Evolutionary conservation across 1,140 invertebrate genomes (phyloP).

Genomic region (Heliconius nattereri): DNA sequence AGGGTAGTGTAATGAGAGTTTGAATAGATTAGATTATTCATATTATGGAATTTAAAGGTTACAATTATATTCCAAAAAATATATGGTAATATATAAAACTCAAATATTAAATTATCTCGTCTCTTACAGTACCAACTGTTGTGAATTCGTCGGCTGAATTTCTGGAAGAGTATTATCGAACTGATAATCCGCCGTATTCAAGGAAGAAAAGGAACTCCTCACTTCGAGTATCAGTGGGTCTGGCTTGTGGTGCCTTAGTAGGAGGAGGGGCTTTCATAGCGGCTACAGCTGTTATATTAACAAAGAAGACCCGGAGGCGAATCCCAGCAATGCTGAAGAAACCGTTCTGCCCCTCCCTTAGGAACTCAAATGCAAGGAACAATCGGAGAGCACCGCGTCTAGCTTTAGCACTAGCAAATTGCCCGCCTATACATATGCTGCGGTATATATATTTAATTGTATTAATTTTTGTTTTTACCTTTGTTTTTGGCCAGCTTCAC

Average conservation of each 20-base stretch:
- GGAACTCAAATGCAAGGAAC: slow-evolving; percentile 59
- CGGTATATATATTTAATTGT: slow-evolving; percentile 49
- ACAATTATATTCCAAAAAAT: background rate
- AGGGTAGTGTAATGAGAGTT: too few species aligned
- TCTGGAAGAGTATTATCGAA: slow-evolving; percentile 71
- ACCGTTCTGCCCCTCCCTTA: slow-evolving; percentile 65
- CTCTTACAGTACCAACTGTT: slow-evolving; percentile 60
- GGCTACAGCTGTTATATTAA: slow-evolving; percentile 86
- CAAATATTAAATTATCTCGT: slow-evolving; percentile 20
- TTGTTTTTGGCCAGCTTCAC: background rate
- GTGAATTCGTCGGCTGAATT: slow-evolving; percentile 66
- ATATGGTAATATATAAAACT: background rate
- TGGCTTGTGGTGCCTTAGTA: slow-evolving; percentile 88
- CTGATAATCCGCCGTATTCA: slow-evolving; percentile 78
- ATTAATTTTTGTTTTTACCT: background rate
- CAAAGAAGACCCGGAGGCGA: slow-evolving; percentile 85
- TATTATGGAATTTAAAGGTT: background rate
- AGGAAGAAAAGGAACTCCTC: slow-evolving; percentile 85
- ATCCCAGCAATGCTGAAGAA: slow-evolving; percentile 70
- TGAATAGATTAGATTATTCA: too few species aligned
- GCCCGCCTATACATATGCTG: slow-evolving; percentile 73
- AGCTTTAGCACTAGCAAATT: slow-evolving; percentile 67
- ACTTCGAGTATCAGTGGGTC: slow-evolving; percentile 87
- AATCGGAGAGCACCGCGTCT: slow-evolving; percentile 64
- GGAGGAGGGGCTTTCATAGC: slow-evolving; percentile 78